Conservation (phyloP, 1,140 invertebrate species). For the Ceratosolen fusciceps region DNA sequence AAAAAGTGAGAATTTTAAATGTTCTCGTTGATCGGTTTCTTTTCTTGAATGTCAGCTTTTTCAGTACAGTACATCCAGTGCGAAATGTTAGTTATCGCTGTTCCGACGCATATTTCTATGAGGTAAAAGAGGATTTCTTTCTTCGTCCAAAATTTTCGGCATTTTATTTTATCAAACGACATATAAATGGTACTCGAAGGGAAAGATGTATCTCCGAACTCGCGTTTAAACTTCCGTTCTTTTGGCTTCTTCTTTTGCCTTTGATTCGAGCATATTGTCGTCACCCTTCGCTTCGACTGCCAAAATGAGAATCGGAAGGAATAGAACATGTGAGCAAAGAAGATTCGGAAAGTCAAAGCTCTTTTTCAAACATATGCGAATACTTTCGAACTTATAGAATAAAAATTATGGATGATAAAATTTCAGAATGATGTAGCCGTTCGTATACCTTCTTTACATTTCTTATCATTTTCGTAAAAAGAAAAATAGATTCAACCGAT, state of each 20-base stretch:
- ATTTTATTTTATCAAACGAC: conserved; percentile 46
- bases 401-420: conserved; percentile 12
- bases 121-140: conserved; percentile 56
- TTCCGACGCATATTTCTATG: conserved; percentile 50
- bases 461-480: no score
- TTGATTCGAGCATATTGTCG: conserved; percentile 32
- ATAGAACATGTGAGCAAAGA: background rate
- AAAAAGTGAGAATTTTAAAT: conserved; percentile 32
- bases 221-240: background rate
- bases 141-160: conserved; percentile 42
- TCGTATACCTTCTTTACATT: background rate
- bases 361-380: background rate
- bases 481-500: no score
- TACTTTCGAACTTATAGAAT: conserved; percentile 4
- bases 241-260: background rate
- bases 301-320: conserved; percentile 10
- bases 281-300: background rate
- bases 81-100: conserved; percentile 42
- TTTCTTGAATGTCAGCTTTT: conserved; percentile 65
- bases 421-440: background rate
- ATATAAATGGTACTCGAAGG: conserved; percentile 27
- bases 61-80: conserved; percentile 58
- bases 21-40: conserved; percentile 56
- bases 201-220: conserved; percentile 15
- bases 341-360: conserved; percentile 11